A percentile compares a stretch with the other conserved stretches of the same genome.
Evolutionary conservation across 2,888 invertebrate species (phyloP).

Genomic region (Apantesis nais): DNA sequence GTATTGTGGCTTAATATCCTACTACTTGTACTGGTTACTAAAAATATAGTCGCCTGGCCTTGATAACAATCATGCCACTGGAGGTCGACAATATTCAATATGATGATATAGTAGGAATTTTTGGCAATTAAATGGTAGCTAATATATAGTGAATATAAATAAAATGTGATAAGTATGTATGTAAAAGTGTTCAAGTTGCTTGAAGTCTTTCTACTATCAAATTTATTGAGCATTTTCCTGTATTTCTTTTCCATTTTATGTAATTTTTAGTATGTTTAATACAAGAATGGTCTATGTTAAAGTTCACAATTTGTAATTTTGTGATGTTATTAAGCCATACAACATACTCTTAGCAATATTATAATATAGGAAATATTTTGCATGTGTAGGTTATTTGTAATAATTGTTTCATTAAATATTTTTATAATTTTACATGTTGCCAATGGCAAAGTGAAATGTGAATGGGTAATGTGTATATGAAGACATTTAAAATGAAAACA

Average conservation of each 20-base stretch:
- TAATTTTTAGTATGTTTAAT: conserved; percentile 11
- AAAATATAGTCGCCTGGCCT: too few species aligned
- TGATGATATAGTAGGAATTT: neutral
- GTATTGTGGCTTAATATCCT: too few species aligned
- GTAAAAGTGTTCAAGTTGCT: conserved; percentile 13
- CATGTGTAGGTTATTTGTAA: conserved; percentile 21
- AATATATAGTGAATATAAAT: neutral
- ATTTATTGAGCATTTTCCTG: neutral
- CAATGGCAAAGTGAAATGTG: neutral
- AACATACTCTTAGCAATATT: conserved; percentile 39
- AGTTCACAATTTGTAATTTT: conserved; percentile 20
- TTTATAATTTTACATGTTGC: neutral
- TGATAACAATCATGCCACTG: too few species aligned
- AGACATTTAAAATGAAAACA: neutral
- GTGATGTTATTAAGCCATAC: conserved; percentile 32
- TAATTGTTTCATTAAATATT: neutral
- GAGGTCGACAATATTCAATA: too few species aligned
- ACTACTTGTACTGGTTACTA: too few species aligned
- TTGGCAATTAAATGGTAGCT: neutral
- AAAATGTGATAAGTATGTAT: conserved; percentile 14
- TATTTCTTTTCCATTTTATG: neutral
- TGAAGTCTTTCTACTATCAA: conserved; percentile 40
- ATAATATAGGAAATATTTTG: conserved; percentile 25
- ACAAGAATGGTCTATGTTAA: conserved; percentile 19
- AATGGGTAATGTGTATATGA: neutral